phyloP scores from a whole-genome alignment of 2,113 vertebrate species.

The Cephalopholis sonnerati region DNA sequence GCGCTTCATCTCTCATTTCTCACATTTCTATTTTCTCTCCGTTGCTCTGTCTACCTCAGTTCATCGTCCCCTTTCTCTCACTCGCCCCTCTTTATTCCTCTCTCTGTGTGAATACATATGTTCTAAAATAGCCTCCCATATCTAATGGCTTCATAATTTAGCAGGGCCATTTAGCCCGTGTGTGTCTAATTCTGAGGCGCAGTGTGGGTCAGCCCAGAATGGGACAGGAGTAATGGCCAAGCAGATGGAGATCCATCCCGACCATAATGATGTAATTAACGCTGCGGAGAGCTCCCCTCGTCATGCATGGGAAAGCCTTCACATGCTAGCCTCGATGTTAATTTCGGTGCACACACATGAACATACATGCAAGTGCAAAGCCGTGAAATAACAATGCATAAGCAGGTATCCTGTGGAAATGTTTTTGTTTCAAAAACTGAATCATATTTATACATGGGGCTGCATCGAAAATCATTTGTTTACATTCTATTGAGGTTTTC shows the following conservation, averaged over 20 bases:
- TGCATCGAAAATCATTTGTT: too few relatives aligned
- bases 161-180: conserved; percentile 76
- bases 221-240: conserved; percentile 78
- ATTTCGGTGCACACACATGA: neutral
- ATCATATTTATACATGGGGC: neutral
- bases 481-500: too few relatives aligned
- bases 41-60: conserved; percentile 40
- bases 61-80: conserved; percentile 42
- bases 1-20: conserved; percentile 73
- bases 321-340: conserved; percentile 32
- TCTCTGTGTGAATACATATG: conserved; percentile 59
- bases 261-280: conserved; percentile 86
- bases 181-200: conserved; percentile 78
- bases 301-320: conserved; percentile 73
- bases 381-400: neutral
- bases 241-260: conserved; percentile 84
- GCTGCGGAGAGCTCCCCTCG: conserved; percentile 66
- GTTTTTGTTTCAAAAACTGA: neutral
- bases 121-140: conserved; percentile 56
- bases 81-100: conserved; percentile 38
- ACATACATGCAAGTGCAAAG: neutral
- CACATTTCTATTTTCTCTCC: conserved; percentile 65
- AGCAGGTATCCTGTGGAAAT: neutral
- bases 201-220: conserved; percentile 73
- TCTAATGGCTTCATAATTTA: conserved; percentile 74